Evolutionary conservation across 2,888 invertebrate genomes (phyloP).

Genomic region (Crepidodera aurea): DNA sequence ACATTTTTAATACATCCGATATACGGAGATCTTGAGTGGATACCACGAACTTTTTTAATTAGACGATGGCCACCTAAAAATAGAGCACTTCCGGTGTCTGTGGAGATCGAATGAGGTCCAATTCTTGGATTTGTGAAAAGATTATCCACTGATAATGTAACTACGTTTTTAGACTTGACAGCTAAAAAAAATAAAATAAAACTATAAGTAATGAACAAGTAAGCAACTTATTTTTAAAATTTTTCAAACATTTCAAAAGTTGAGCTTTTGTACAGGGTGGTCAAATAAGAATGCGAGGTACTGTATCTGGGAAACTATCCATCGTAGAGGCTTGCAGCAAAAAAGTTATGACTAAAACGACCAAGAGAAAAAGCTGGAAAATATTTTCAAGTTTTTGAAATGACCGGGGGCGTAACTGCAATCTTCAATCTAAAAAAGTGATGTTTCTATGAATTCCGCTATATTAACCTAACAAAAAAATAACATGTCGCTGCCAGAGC

Average conservation of each 20-base stretch:
- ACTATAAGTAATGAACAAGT: not conserved
- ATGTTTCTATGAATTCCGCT: too few relatives aligned
- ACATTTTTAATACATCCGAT: slow-evolving; percentile 83
- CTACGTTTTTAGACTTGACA: slow-evolving; percentile 89
- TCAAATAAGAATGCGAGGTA: not conserved
- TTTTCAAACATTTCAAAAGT: not conserved
- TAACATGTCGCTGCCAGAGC: too few relatives aligned
- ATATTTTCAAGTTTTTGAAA: too few relatives aligned
- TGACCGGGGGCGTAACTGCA: too few relatives aligned
- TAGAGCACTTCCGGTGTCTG: slow-evolving; percentile 84
- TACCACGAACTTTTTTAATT: slow-evolving; percentile 66
- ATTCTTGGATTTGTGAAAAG: slow-evolving; percentile 77
- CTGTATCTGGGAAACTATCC: too few relatives aligned
- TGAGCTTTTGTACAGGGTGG: not conserved
- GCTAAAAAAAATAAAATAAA: slow-evolving; percentile 63
- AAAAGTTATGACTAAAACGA: too few relatives aligned
- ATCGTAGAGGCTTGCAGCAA: too few relatives aligned
- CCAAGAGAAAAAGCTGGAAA: too few relatives aligned
- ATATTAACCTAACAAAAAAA: too few relatives aligned
- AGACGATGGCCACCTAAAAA: slow-evolving; percentile 90
- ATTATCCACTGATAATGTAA: slow-evolving; percentile 87
- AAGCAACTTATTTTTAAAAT: too few relatives aligned
- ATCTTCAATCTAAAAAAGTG: too few relatives aligned
- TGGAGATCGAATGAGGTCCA: slow-evolving; percentile 70
- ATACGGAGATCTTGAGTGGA: slow-evolving; percentile 75